These are phyloP conservation scores for Onychomys arenicola DNA, from an alignment of 2,797 vertebrate genomes.

Conservation along the genomic window DNA sequence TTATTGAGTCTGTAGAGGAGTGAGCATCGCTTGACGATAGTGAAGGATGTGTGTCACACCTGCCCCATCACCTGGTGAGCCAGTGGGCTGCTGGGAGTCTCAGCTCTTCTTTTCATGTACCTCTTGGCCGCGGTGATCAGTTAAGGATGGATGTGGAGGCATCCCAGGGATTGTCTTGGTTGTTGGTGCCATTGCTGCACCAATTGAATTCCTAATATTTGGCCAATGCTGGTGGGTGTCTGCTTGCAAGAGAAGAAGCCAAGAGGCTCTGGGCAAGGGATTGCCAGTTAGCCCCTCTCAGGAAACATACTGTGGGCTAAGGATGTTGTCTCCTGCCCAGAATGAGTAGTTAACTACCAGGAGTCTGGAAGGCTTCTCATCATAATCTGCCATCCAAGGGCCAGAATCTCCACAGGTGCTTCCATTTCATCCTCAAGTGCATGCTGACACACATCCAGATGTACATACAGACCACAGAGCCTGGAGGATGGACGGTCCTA, in stretches of 20 bases:
- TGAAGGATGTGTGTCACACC: background rate
- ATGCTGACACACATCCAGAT: background rate
- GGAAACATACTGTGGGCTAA: background rate
- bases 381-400: background rate
- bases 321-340: background rate
- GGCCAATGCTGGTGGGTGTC: conserved; percentile 95
- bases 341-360: background rate
- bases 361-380: background rate
- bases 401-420: rapidly evolving
- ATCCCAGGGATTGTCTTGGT: conserved; percentile 95
- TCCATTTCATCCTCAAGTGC: too few species aligned
- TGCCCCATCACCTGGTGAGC: background rate
- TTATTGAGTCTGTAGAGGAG: background rate
- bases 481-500: background rate
- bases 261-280: background rate
- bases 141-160: background rate
- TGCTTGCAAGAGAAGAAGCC: conserved; percentile 60
- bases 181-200: conserved; percentile 93
- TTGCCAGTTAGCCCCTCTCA: background rate
- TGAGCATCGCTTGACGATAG: background rate
- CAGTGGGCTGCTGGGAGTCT: background rate
- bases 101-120: too few species aligned
- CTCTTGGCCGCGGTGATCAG: background rate
- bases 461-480: background rate
- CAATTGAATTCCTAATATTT: conserved; percentile 91